Evolutionary conservation across 1,140 invertebrate species (phyloP).

Genomic region (Drosophila leontia): DNA sequence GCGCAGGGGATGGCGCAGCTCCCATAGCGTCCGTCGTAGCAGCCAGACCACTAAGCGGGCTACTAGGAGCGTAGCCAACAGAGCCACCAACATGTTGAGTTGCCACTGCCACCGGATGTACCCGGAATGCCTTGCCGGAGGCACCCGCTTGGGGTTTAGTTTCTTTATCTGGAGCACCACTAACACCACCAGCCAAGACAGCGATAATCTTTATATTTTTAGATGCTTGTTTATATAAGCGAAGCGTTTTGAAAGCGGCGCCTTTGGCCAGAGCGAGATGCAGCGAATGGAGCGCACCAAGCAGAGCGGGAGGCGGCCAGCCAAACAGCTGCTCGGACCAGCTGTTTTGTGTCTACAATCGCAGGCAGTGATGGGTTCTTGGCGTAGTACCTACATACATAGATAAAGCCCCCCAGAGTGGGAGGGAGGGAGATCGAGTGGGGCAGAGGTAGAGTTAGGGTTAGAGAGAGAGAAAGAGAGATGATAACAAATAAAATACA

Average conservation of each 20-base stretch:
- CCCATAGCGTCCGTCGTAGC: conserved; percentile 51
- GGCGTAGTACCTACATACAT: neutral
- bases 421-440: too few relatives aligned
- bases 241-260: conserved; percentile 19
- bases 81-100: conserved; percentile 17
- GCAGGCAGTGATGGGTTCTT: neutral
- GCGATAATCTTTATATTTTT: conserved; percentile 14
- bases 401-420: neutral
- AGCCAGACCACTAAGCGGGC: conserved; percentile 13
- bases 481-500: too few relatives aligned
- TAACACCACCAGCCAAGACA: neutral
- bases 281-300: neutral
- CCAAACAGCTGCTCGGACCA: conserved; percentile 14
- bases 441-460: too few relatives aligned
- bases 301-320: conserved; percentile 12
- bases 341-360: neutral
- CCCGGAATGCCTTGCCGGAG: neutral
- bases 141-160: neutral
- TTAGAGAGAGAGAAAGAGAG: too few relatives aligned
- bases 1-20: conserved; percentile 41
- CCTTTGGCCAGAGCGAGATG: conserved; percentile 8
- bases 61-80: conserved; percentile 24
- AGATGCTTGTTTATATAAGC: conserved; percentile 22
- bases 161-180: conserved; percentile 9
- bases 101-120: neutral